Percentiles rank a stretch among this genome's conserved stretches.
phyloP scores from a whole-genome alignment of 1,140 invertebrate species.

The Wiebesia pumilae region DNA sequence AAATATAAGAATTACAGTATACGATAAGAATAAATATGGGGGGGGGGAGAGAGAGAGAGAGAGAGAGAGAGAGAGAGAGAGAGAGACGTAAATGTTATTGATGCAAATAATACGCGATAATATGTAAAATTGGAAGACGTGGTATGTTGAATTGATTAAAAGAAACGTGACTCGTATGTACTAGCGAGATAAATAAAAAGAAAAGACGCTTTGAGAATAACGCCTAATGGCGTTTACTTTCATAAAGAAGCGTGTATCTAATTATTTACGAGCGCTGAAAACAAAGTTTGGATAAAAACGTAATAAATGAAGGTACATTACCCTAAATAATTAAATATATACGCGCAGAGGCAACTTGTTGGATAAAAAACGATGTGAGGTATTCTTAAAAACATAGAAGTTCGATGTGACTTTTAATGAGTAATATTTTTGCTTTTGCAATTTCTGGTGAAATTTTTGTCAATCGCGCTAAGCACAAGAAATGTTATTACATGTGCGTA shows the following conservation, averaged over 20 bases:
- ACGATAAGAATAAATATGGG: not conserved
- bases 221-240: not conserved
- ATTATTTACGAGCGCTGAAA: not conserved
- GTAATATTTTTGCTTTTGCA: too few relatives aligned
- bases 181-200: not conserved
- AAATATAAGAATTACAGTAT: not conserved
- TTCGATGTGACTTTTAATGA: too few relatives aligned
- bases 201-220: not conserved
- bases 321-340: not conserved
- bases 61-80: not conserved
- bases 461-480: not conserved
- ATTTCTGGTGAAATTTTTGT: not conserved
- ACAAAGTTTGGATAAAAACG: not conserved
- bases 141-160: not conserved
- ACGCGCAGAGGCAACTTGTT: too few relatives aligned
- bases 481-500: not conserved
- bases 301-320: not conserved
- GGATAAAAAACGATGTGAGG: too few relatives aligned
- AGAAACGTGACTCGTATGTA: not conserved
- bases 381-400: not conserved
- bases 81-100: not conserved
- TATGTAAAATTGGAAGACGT: slow-evolving; percentile 6
- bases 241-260: not conserved
- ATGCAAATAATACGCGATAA: not conserved
- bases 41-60: not conserved